Evolutionary conservation across 2,113 vertebrate genomes (phyloP), one percentile per base, ranked within the genome.

Genomic region (Tiliqua scincoides): DNA sequence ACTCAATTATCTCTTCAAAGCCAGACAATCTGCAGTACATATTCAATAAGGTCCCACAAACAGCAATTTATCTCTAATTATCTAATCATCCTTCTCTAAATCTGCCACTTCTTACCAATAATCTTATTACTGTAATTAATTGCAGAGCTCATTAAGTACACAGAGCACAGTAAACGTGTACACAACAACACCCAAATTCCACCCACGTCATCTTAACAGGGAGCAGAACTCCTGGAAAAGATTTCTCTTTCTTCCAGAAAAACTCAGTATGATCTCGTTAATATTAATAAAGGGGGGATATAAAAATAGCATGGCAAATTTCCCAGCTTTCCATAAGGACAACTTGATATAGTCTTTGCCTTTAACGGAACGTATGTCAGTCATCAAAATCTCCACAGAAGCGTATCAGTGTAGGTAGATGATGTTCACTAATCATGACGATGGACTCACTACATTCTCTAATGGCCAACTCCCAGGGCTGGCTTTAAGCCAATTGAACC

Each of bases 51-150:
- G 71, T 52, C 76, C 32, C 78, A 75, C 81, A 81, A 71, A 79
- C 9, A 79, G 81, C 81, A 84, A 88, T 89, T 88, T 90, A 81
- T 83, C 82, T 83, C 85, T 92, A 80, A 82, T 89, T 85, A 88
- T 63, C 88, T 89, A 63, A 83, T 85, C 0, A 87, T 86, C 87
- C 86, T 81, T 25, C 62, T 89, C 67, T 61, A 86, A 84, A 83
- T 83, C 83, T 92, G 81, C 81, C 79, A 54, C 89, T 85, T 83
- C 71, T 91, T 90, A 80, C 48, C 81, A 82, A 82, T 85, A 78
- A 91, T 79, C 86, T 79, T 84, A 78, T 86, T 67, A 83, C 81
- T 88, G 79, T 79, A 83, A 92, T 90, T 92, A 89, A 89, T 79
- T 85, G 81, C 82, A 89, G 59, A 70, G 23, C 57, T 92, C 48